A percentile compares a stretch with the other conserved stretches of the same genome.
Evolutionary conservation across 2,113 vertebrate genomes (phyloP).

Genomic region (Manacus vitellinus): DNA sequence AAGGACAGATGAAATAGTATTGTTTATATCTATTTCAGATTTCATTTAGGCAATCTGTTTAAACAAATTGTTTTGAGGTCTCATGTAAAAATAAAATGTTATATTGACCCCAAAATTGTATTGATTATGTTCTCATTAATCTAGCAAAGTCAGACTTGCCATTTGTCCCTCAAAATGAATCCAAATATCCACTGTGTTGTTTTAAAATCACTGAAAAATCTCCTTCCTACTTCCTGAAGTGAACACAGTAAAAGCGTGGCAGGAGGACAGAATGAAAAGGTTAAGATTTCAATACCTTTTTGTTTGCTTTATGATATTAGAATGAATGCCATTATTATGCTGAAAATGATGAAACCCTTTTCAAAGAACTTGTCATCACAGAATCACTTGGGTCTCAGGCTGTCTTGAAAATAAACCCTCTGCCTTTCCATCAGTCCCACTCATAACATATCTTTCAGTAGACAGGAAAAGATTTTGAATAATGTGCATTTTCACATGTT

Average conservation of each 20-base stretch:
- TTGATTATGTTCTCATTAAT: neutral
- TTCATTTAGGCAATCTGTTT: neutral
- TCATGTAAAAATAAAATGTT: neutral
- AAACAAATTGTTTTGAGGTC: neutral
- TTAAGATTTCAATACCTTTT: conserved; percentile 14
- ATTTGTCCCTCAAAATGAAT: neutral
- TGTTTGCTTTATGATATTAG: conserved; percentile 8
- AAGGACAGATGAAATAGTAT: neutral
- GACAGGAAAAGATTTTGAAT: conserved; percentile 43
- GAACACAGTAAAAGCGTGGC: neutral
- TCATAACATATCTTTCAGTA: conserved; percentile 12
- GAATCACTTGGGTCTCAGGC: neutral
- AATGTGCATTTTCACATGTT: conserved; percentile 45
- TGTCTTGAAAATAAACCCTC: conserved; percentile 46
- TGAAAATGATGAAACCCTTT: neutral
- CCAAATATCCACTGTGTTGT: neutral
- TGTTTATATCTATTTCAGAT: neutral
- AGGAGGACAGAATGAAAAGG: conserved; percentile 15
- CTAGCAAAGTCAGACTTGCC: neutral
- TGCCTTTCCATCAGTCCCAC: conserved; percentile 25
- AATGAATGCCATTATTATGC: conserved; percentile 23
- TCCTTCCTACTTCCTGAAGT: neutral
- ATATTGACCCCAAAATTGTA: neutral
- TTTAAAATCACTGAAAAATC: neutral
- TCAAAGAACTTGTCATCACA: conserved; percentile 33